phyloP scores from a whole-genome alignment of 2,113 vertebrate genomes.

The Ceyx melanurus region DNA sequence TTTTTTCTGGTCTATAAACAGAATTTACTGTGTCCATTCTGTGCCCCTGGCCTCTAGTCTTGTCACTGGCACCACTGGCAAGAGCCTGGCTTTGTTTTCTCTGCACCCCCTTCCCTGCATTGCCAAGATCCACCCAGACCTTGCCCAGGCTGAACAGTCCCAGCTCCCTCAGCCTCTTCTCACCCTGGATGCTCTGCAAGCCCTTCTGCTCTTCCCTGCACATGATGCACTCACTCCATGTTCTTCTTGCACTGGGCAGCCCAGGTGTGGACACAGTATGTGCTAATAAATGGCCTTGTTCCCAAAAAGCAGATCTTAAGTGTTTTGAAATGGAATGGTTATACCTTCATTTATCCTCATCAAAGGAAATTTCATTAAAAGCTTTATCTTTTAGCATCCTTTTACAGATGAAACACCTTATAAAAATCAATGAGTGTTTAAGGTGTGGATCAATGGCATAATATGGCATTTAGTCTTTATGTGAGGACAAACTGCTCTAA shows the following conservation, averaged over 20 bases:
- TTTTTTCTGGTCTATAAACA: not conserved
- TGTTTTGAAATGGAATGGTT: not conserved
- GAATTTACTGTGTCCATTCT: not conserved
- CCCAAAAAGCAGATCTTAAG: not conserved
- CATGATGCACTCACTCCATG: not conserved
- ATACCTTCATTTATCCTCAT: not conserved
- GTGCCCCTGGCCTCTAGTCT: not conserved
- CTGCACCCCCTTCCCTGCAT: not conserved
- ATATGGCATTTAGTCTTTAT: conserved; percentile 23
- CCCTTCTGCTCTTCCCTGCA: not conserved
- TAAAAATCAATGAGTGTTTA: conserved; percentile 46
- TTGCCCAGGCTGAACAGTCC: not conserved
- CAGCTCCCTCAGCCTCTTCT: not conserved
- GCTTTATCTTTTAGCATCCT: not conserved
- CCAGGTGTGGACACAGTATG: not conserved
- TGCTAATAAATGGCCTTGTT: not conserved
- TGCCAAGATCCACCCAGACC: not conserved
- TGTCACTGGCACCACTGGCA: not conserved
- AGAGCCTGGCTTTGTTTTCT: not conserved
- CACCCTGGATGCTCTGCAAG: not conserved
- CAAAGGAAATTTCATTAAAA: conserved; percentile 29
- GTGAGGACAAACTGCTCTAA: conserved; percentile 17
- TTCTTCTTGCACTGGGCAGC: not conserved
- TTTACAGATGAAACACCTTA: conserved; percentile 1
- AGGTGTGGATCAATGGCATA: conserved; percentile 6